These are phyloP conservation scores for Lepisosteus osseus DNA, from an alignment of 2,113 vertebrate species.

Conservation along the genomic window DNA sequence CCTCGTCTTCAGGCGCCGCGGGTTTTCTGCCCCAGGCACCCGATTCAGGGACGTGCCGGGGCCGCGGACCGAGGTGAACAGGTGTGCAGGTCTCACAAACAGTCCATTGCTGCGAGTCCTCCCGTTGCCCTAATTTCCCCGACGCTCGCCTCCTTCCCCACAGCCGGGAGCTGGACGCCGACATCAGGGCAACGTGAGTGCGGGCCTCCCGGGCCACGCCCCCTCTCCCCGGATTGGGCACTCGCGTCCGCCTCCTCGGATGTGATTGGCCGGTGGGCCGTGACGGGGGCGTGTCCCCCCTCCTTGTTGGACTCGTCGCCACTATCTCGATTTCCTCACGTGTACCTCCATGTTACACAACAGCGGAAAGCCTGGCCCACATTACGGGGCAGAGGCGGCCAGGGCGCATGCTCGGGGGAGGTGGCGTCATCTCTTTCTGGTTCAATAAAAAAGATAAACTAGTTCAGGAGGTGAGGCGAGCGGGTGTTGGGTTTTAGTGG, in stretches of 20 bases:
- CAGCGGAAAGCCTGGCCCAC: slow-evolving; percentile 25
- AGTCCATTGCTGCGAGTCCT: background rate
- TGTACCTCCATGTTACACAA: slow-evolving; percentile 63
- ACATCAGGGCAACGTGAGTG: slow-evolving; percentile 69
- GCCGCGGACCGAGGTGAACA: background rate
- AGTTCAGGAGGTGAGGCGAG: no score
- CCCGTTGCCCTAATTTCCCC: slow-evolving; percentile 20
- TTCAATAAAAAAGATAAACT: no score
- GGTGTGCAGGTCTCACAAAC: background rate
- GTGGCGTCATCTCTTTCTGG: no score
- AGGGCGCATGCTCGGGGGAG: background rate
- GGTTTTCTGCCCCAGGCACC: no score
- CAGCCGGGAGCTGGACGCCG: background rate
- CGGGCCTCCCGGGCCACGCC: slow-evolving; percentile 30
- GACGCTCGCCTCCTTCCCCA: slow-evolving; percentile 15
- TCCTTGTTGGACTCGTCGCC: background rate
- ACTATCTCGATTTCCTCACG: slow-evolving; percentile 46
- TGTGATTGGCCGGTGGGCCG: slow-evolving; percentile 29
- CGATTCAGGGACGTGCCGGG: no score
- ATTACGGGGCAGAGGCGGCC: no score
- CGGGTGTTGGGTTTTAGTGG: no score
- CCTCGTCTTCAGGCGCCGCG: no score
- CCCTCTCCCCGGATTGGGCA: slow-evolving; percentile 37
- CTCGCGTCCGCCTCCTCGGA: background rate
- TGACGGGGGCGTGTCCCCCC: background rate